Conservation (phyloP, 2,113 vertebrate genomes). For the Peromyscus californicus region DNA sequence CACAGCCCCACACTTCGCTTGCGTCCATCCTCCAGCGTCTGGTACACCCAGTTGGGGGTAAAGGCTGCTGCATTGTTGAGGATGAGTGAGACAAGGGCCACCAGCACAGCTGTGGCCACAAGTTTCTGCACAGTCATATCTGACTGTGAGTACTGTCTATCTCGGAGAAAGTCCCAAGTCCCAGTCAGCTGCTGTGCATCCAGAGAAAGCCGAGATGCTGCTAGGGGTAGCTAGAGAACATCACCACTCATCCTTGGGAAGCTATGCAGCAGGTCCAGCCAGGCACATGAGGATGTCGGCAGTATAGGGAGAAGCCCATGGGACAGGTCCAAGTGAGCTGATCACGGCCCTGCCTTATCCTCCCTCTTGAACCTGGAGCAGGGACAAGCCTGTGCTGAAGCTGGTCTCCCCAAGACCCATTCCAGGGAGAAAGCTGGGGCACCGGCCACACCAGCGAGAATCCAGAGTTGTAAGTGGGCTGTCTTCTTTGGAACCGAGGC, state of each 20-base stretch:
- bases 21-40: slow-evolving; percentile 94
- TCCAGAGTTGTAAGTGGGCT: slow-evolving; percentile 67
- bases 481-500: slow-evolving; percentile 18
- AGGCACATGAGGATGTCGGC: slow-evolving; percentile 56
- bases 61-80: slow-evolving; percentile 97
- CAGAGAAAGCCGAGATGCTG: slow-evolving; percentile 68
- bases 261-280: slow-evolving; percentile 63
- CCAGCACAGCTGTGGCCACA: slow-evolving; percentile 95
- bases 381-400: slow-evolving; percentile 87
- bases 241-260: slow-evolving; percentile 96
- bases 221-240: slow-evolving; percentile 94
- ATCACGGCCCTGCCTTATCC: slow-evolving; percentile 88
- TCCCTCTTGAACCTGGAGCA: slow-evolving; percentile 94
- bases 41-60: slow-evolving; percentile 97
- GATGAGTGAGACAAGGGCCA: slow-evolving; percentile 96
- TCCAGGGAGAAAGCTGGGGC: slow-evolving; percentile 77
- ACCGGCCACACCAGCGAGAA: slow-evolving; percentile 70
- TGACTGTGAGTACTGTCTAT: slow-evolving; percentile 74
- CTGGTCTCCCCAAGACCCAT: slow-evolving; percentile 90
- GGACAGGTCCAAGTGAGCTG: slow-evolving; percentile 63
- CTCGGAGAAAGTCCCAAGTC: slow-evolving; percentile 73
- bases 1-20: slow-evolving; percentile 97
- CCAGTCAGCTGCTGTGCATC: slow-evolving; percentile 80
- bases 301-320: slow-evolving; percentile 84
- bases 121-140: slow-evolving; percentile 96